Evolutionary conservation across 2,888 invertebrate genomes (phyloP), one percentile per base, ranked within the genome.

Genomic region (Polietes domitor): DNA sequence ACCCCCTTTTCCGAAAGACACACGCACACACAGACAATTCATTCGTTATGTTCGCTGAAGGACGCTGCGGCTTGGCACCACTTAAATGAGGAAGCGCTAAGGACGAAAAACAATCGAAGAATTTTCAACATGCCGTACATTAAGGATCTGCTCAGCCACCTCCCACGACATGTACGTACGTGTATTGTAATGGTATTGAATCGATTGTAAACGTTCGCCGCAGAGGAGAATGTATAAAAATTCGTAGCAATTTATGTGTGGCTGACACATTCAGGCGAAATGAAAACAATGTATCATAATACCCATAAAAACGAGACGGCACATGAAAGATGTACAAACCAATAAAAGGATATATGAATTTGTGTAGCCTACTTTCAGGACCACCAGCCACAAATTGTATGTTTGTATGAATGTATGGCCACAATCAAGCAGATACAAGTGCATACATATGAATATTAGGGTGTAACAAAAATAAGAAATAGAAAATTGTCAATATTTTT

Each of bases 281-380:
- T 63, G 63, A 41, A 41, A 65, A 65, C 32, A 65, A 65, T 65
- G 65, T 65, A 61, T 65, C 65, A 65, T 41, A 65, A 41, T 10
- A 63, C 37, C 19, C 19, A 65, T 65, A 65, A 65, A 63, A 65
- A 32, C 61, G 28, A 61, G 17, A 28, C 12, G 26, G 6, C n/a
- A 28, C 17, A 47, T 47, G n/a, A 47, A 47, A n/a, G 15, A 47
- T 47, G 47, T 47, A 47, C 47, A 21, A 21, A 53, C 10, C 7
- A 21, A 53, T 53, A 53, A 53, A 53, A 53, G 21, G 4, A 21
- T 50, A 17, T 53, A 53, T 21, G 53, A 53, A 53, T 53, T 21
- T 53, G 7, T 53, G 53, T 53, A 24, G 72, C 72, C 55, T 26
- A 1, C 24, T 73, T 58, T 74, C 61, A 47, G 61, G 61, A 43